Evolutionary conservation across 2,797 vertebrate species (phyloP), one percentile per base, ranked within the genome.

Genomic region (Atherinosoma microstoma): DNA sequence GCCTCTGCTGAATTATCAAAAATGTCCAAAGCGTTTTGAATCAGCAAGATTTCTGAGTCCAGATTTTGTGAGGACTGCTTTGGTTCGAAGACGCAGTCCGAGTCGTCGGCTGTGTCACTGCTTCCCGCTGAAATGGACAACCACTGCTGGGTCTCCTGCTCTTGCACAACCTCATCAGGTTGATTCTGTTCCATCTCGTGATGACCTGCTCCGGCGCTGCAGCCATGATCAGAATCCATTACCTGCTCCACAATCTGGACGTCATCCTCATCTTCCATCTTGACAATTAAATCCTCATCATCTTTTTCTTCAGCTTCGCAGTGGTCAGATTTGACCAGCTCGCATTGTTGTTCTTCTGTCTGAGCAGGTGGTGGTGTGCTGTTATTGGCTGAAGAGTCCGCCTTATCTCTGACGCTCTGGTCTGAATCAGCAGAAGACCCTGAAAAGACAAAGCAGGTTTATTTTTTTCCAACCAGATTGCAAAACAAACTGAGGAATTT

Each of bases 201-300:
- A 8, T 51, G 75, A 59, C 61, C 74, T 0, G 67, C 68, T 54
- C 67, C 76, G 2, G 85, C 64, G 0, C 32, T 57, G 1, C 3
- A 7, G 3, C 20, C 22, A 54, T 47, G 67, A 57, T 79, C 85
- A 0, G 32, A 69, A 53, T 79, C 81, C 53, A 32, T 64, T 0
- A n/a, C 34, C 78, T 81, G 68, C 76, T 91, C 92, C 73, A 91
- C 85, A 0, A 93, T 89, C 80, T 91, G 89, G 34, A 93, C 69
- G 4, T 91, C 90, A 27, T 92, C 88, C 35, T 92, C 91, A 3
- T 92, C 90, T 70, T 95, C 93, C 0, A 91, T 79, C 61, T 94
- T 94, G 11, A 93, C 84, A 3, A 87, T 71, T 0, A 88, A 47
- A 47, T 92, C 88, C 0, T 91, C 72, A 0, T 67, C 70, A 0